Base-by-base conservation (phyloP, 37 sponge, comb jelly and placozoan species). In the Theonella swinhoei region DNA sequence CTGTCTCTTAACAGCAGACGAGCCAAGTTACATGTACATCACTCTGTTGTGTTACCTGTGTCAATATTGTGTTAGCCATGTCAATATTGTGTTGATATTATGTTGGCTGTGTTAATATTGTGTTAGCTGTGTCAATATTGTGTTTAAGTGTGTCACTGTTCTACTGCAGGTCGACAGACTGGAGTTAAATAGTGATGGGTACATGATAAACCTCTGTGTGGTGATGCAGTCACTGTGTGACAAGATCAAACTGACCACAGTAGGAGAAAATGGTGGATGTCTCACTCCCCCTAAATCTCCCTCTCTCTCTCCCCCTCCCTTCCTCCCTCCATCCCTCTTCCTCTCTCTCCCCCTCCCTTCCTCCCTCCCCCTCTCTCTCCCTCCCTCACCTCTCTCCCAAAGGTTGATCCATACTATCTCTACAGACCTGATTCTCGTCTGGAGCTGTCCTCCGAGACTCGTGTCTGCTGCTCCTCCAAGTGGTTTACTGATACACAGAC, bases 161-260 rank as follows among this genome's bases (percentile, higher is more conserved):
- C n/a, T n/a, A n/a, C n/a, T n/a, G 29, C 42, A 85, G 87, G 64
- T 78, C 33, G 91, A 90, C 43, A 11, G 30, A 14, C 64, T 58
- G 22, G 26, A 47, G 40, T 76, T 66, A 41, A 65, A 76, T 25
- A 74, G 85, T 62, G 91, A 94, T 69, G 91, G 95, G 4, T 86
- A 91, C 42, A 78, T 93, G 85, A 72, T 86, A 35, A 98, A 98
- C 72, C 80, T 98, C 32, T 75, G 93, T 32, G 54, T 76, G 2
- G 90, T 95, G 0, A 67, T 98, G 25, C 91, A 89, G 29, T 77
- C 88, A n/a, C 83, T 98, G 39, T 87, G 86, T 31, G 82, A 42
- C 41, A 95, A 86, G 66, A 84, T 98, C 36, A 93, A 81, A 62
- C 72, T 91, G 1, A 74, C 25, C 34, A 83, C 84, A 11, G 96